A percentile compares a stretch with the other conserved stretches of the same genome.
Conservation (phyloP, 2,888 invertebrate genomes). For the Tuta absoluta region DNA sequence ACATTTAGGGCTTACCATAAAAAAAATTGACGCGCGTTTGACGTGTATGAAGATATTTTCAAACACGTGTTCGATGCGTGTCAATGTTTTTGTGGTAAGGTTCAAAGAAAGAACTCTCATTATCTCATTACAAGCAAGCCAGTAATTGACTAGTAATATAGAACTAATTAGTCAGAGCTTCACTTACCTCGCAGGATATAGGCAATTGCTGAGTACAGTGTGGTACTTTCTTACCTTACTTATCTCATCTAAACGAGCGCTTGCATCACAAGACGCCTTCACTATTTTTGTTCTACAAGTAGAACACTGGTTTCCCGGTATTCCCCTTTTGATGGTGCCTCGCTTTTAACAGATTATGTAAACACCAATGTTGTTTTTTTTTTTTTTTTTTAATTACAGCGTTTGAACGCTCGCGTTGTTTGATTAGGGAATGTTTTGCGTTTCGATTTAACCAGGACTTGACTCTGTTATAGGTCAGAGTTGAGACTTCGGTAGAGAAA, state of each 20-base stretch:
- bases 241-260: background rate
- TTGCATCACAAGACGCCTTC: constrained; percentile 38
- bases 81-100: too few species aligned
- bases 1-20: too few species aligned
- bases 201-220: background rate
- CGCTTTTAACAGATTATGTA: constrained; percentile 34
- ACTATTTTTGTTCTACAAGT: constrained; percentile 44
- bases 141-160: too few species aligned
- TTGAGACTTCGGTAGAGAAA: too few species aligned
- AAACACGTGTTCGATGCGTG: too few species aligned
- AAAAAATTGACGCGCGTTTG: too few species aligned
- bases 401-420: constrained; percentile 7
- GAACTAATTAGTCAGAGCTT: too few species aligned
- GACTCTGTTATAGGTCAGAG: background rate
- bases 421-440: constrained; percentile 10
- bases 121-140: too few species aligned
- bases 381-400: constrained; percentile 32
- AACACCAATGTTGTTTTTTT: constrained; percentile 32
- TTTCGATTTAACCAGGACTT: background rate
- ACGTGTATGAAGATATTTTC: too few species aligned
- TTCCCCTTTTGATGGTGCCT: constrained; percentile 36
- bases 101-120: too few species aligned
- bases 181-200: too few species aligned
- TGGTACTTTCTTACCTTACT: background rate
- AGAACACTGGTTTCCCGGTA: constrained; percentile 40